A percentile compares a stretch with the other conserved stretches of the same genome.
Evolutionary conservation across 1,140 invertebrate genomes (phyloP).

Genomic region (Bombus confusus): DNA sequence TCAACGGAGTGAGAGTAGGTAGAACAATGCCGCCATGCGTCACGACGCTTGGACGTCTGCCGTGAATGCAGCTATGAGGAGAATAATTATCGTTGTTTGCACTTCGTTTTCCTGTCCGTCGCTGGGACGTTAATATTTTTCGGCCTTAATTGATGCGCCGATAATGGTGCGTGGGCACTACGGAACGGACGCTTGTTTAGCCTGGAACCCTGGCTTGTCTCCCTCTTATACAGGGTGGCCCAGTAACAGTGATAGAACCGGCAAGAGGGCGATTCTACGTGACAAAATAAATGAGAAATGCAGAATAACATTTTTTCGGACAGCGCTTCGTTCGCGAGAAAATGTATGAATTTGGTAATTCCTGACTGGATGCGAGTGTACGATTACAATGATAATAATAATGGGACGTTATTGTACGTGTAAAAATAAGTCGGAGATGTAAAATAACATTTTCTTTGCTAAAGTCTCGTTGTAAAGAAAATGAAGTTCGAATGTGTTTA

Average conservation of each 20-base stretch:
- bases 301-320: neutral
- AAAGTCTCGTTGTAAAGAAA: neutral
- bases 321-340: neutral
- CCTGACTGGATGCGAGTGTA: too few species aligned
- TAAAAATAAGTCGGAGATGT: neutral
- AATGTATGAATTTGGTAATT: neutral
- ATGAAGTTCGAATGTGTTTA: neutral
- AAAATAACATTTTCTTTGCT: neutral
- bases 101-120: constrained; percentile 45
- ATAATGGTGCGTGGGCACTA: constrained; percentile 46
- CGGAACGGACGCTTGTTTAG: neutral
- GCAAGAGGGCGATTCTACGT: neutral
- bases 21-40: constrained; percentile 65
- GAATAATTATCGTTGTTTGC: constrained; percentile 64
- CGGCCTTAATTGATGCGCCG: constrained; percentile 58
- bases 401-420: neutral
- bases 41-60: constrained; percentile 50
- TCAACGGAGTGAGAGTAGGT: constrained; percentile 47
- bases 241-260: neutral
- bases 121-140: constrained; percentile 39
- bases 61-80: constrained; percentile 20
- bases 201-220: neutral
- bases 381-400: too few species aligned
- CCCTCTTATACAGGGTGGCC: neutral
- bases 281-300: neutral